Evolutionary conservation across 2,888 invertebrate genomes (phyloP).

Genomic region (Ichneumon xanthorius): DNA sequence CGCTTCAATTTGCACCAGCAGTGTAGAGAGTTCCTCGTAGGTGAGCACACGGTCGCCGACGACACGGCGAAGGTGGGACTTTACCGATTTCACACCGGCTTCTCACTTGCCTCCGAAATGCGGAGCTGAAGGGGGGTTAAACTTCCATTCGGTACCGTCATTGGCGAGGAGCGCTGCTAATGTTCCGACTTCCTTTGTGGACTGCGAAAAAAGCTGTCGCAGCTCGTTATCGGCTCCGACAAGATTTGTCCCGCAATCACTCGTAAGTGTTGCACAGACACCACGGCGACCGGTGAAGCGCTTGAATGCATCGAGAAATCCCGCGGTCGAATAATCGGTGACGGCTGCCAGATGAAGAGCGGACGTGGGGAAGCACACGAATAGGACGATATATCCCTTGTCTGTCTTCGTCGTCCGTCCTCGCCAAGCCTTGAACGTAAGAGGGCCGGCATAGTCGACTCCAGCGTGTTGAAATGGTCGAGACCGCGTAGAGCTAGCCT

Average conservation of each 20-base stretch:
- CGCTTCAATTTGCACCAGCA: conserved; percentile 72
- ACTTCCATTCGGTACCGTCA: conserved; percentile 71
- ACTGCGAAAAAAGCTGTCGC: too few relatives aligned
- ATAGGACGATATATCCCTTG: too few relatives aligned
- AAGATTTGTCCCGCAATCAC: too few relatives aligned
- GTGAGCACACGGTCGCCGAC: conserved; percentile 69
- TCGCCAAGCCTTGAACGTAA: conserved; percentile 38
- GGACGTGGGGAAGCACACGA: too few relatives aligned
- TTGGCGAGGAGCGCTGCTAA: conserved; percentile 43
- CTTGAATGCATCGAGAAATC: too few relatives aligned
- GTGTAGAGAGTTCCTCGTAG: conserved; percentile 74
- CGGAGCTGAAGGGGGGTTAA: conserved; percentile 74
- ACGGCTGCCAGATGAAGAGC: too few relatives aligned
- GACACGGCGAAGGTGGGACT: conserved; percentile 71
- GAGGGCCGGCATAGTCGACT: conserved; percentile 68
- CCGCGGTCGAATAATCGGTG: too few relatives aligned
- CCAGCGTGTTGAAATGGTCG: conserved; percentile 58
- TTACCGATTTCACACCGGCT: conserved; percentile 74
- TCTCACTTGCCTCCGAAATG: conserved; percentile 78
- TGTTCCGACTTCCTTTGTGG: background rate
- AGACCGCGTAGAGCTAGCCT: conserved; percentile 36
- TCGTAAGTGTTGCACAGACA: too few relatives aligned
- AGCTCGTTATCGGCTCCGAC: too few relatives aligned
- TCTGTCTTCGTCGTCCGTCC: too few relatives aligned
- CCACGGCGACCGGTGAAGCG: too few relatives aligned